Base-by-base conservation (phyloP, 2,888 invertebrate genomes). In the Scaptomyza cyrtandrae region DNA sequence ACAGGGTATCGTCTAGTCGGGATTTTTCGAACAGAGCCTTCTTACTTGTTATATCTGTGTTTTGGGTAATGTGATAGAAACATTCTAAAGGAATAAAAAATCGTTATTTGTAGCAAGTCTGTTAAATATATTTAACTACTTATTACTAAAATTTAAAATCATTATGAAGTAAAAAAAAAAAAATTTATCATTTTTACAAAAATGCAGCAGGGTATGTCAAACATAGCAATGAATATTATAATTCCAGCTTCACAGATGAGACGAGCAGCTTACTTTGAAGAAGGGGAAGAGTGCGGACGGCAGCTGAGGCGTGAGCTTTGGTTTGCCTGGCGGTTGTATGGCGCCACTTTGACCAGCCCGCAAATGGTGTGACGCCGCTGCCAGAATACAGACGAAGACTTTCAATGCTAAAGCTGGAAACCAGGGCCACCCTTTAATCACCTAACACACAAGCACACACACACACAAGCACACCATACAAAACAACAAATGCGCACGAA, bases 311-410 rank as follows among this genome's bases (percentile, higher is more conserved):
- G 48, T 52, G 62, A 65, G 69, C 57, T 55, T 69, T 55, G 52
- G 65, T 74, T 75, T 65, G 72, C 77, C 63, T 68, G 77, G 66
- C 84, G 82, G 60, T 80, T 73, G 80, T 27, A 56, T 86, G 85
- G 86, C 85, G 85, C 86, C 85, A 57, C 74, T 77, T 64, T 73
- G 86, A 80, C 85, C 82, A 84, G 62, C 75, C 77, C 74, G 61
- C 76, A 76, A 76, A 74, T 82, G 61, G 61, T 75, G 78, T 64
- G 68, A 80, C 80, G 78, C 70, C 75, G 63, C 67, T 58, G 71
- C 72, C 63, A 61, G 75, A 69, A 69, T 69, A 59, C 61, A 44
- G 75, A 74, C 74, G 54, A 69, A 52, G 59, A 33, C 41, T 52
- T 14, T n/a, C 62, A 52, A 61, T 53, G 54, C 55, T 39, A 45